These are phyloP conservation scores for Parauchenoglanis punctatus DNA, from an alignment of 2,797 vertebrate species.

Conservation along the genomic window DNA sequence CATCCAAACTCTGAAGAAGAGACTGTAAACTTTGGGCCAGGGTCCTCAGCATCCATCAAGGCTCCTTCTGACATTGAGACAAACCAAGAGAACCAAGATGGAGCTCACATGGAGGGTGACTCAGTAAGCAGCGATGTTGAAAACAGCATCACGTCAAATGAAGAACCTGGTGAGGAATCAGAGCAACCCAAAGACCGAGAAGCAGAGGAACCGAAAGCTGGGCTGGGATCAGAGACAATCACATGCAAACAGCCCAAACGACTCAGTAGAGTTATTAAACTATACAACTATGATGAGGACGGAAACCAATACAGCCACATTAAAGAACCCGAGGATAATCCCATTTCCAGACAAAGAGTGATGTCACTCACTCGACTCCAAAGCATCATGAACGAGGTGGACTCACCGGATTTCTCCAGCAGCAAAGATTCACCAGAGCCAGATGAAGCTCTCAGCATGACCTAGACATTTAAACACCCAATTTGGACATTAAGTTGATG, in stretches of 20 bases:
- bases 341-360: constrained; percentile 66
- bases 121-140: constrained; percentile 10
- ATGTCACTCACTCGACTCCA: constrained; percentile 72
- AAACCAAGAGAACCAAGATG: constrained; percentile 40
- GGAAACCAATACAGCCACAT: constrained; percentile 70
- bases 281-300: constrained; percentile 79
- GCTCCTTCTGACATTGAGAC: constrained; percentile 64
- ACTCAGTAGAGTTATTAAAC: constrained; percentile 70
- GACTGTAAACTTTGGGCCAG: constrained; percentile 6
- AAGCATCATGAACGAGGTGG: constrained; percentile 72
- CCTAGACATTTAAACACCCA: not conserved
- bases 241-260: constrained; percentile 29
- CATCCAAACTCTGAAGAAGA: constrained; percentile 15
- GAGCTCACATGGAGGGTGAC: constrained; percentile 53
- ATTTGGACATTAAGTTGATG: not conserved
- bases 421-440: not conserved
- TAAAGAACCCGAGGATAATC: constrained; percentile 40
- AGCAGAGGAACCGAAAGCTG: constrained; percentile 1
- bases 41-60: constrained; percentile 59
- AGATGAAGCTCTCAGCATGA: not conserved
- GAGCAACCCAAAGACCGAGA: not conserved
- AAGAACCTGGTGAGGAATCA: not conserved
- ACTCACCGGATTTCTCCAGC: constrained; percentile 48
- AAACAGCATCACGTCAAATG: not conserved
- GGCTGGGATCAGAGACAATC: constrained; percentile 4